Evolutionary conservation across 2,888 invertebrate species (phyloP), one percentile per base, ranked within the genome.

Genomic region (Lasioglossum figueresi): DNA sequence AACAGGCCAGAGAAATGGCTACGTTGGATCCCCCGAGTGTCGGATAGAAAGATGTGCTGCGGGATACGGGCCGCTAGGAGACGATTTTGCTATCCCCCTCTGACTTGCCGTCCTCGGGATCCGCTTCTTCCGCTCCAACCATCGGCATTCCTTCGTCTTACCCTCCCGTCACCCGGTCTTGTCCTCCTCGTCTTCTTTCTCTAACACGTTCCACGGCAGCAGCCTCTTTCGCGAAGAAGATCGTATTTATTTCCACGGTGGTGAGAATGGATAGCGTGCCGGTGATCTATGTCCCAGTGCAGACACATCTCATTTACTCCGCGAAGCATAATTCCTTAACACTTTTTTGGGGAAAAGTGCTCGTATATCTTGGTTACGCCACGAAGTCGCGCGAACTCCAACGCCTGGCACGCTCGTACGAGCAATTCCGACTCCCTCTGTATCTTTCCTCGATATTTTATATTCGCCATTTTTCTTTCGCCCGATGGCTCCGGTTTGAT

Each of bases 241-340:
- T 93, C 93, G 93, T 94, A 93, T 94, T 94, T 94, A 94, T 94
- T 94, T 94, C 93, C 93, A 91, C 92, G 91, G 88, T 82, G 90
- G 91, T 89, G 90, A 91, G 92, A 92, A 92, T 92, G 92, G 91
- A 92, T 91, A 90, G 90, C 90, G 90, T 82, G 88, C 88, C 82
- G 91, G 92, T 93, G 93, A 93, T 92, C 91, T 92, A 92, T 92
- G 92, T 91, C 89, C 91, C 86, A 85, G 91, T 91, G 93, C 93
- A 95, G 95, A 95, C 95, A 96, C 95, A 95, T 95, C 95, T 95
- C 95, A 95, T 95, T 95, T 95, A 95, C 95, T 95, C 93, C 89
- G 94, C 92, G 93, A 92, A 93, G 95, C 95, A 95, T 96, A 95
- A 95, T 95, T 96, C 95, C 95, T 90, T 90, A 95, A 95, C 95